Base-by-base conservation (phyloP, 2,113 vertebrate genomes). In the Hypocryptadius cinnamomeus region DNA sequence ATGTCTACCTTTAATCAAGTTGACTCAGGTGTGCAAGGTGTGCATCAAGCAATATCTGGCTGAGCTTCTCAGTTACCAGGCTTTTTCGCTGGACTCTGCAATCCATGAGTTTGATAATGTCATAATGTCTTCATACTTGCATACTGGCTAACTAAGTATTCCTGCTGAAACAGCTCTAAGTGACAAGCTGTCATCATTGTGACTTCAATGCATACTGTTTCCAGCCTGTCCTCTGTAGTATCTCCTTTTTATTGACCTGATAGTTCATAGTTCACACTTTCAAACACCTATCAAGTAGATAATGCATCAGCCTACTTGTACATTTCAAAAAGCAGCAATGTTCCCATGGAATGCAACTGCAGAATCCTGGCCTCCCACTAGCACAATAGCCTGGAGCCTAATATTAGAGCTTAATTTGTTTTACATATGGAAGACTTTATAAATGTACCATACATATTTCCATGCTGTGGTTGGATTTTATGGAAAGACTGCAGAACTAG, bases 351-450 rank as follows among this genome's bases (percentile, higher is more conserved):
- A 44, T 60, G 25, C n/a, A 85, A 70, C 40, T 78, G 69, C 24
- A 59, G 66, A 93, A 92, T 79, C 30, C 30, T 50, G 28, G 13
- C 44, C 47, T 78, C 70, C 57, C 72, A 89, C 74, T 24, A 48
- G 80, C 73, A 84, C 47, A 95, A 84, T 63, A 89, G 83, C 69
- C 60, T 83, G 33, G 47, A 51, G 69, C 0, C 8, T 60, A 85
- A 89, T 92, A 94, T 89, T 85, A 95, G 63, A 87, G 71, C 44
- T 94, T 91, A 93, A 93, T 95, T 95, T 93, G 23, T 88, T 97
- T 96, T 93, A 92, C 92, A 93, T 92, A 72, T 93, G 87, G 89
- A 97, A 96, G 69, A 87, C 35, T 96, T 97, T 65, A 90, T 76
- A 76, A 97, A 92, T 92, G 70, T 74, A 84, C 66, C 90, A 92